phyloP scores from a whole-genome alignment of 2,113 vertebrate species.

The Gavia stellata region DNA sequence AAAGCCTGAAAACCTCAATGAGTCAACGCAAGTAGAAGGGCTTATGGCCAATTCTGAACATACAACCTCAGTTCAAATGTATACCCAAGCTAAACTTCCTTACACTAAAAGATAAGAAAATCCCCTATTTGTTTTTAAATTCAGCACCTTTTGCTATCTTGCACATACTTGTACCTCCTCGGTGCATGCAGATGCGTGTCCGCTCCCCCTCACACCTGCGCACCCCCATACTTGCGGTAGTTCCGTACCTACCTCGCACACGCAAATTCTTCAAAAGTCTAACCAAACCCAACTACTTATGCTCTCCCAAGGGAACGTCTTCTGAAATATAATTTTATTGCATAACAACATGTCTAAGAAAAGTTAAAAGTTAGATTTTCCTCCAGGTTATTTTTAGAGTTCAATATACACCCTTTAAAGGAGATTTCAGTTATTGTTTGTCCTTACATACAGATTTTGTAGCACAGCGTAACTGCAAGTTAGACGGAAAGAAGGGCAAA shows the following conservation, averaged over 20 bases:
- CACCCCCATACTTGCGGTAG: neutral
- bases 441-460: neutral
- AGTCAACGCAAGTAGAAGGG: neutral
- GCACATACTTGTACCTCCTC: neutral
- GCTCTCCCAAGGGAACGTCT: neutral
- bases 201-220: neutral
- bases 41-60: neutral
- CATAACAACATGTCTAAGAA: neutral
- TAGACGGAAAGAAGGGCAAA: neutral
- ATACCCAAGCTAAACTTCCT: neutral
- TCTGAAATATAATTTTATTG: neutral
- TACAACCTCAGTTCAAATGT: neutral
- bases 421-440: neutral
- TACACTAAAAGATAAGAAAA: neutral
- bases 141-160: neutral
- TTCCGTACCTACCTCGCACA: neutral
- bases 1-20: neutral
- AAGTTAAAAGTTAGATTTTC: neutral
- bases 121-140: neutral
- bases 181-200: rapidly evolving
- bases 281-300: neutral
- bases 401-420: neutral
- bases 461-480: neutral
- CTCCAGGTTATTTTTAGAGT: neutral
- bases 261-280: neutral